phyloP scores from a whole-genome alignment of 2,888 invertebrate species.

The Mactromeris polynyma region DNA sequence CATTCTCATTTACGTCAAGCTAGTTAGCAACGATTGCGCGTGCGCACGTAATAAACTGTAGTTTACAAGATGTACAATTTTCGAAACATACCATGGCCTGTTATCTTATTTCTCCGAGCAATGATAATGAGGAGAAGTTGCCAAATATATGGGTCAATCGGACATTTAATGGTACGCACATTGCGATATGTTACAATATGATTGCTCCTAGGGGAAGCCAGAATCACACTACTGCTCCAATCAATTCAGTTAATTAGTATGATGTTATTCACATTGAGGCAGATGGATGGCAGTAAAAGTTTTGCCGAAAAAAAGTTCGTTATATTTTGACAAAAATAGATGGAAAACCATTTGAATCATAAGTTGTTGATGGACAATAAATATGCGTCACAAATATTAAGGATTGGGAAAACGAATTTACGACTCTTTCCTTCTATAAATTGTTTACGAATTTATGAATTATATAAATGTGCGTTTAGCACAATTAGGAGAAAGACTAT shows the following conservation, averaged over 20 bases:
- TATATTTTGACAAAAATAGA: not conserved
- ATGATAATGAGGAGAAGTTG: not conserved
- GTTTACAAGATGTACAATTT: not conserved
- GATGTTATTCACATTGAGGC: not conserved
- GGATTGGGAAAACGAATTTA: no score
- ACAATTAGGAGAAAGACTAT: no score
- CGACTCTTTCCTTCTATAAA: no score
- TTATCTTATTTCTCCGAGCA: not conserved
- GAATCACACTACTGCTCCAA: not conserved
- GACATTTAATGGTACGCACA: not conserved
- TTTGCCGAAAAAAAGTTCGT: not conserved
- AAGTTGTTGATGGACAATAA: no score
- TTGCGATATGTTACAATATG: conserved; percentile 5
- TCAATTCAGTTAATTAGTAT: not conserved
- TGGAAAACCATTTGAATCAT: not conserved
- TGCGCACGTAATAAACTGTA: not conserved
- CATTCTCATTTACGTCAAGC: not conserved
- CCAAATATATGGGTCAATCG: conserved; percentile 1
- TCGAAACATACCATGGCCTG: not conserved
- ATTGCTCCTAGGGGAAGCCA: not conserved
- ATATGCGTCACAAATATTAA: no score
- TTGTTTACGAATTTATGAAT: no score
- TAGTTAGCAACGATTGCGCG: not conserved
- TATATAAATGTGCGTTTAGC: no score
- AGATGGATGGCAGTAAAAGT: not conserved